Conservation (phyloP, 2,888 invertebrate genomes). For the Catocala nupta region DNA sequence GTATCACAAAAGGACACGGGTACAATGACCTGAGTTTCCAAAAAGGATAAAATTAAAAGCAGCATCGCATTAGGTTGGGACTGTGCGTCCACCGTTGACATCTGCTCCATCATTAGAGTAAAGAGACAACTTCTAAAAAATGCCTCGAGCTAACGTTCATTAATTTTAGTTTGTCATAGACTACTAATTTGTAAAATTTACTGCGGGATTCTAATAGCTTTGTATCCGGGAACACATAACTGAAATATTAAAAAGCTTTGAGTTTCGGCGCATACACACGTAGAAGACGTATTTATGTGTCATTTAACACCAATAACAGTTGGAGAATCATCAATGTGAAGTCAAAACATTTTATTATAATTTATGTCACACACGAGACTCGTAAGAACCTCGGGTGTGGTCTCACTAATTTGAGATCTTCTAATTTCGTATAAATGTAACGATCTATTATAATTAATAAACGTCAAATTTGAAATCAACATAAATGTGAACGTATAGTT, state of each 20-base stretch:
- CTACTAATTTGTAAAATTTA: constrained; percentile 85
- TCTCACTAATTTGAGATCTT: constrained; percentile 56
- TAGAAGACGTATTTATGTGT: constrained; percentile 80
- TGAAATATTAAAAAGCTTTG: constrained; percentile 71
- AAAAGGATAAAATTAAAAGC: constrained; percentile 56
- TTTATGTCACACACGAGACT: constrained; percentile 52
- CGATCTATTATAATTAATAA: constrained; percentile 31
- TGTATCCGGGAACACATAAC: constrained; percentile 81
- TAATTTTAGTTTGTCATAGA: constrained; percentile 85
- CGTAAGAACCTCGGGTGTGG: constrained; percentile 63
- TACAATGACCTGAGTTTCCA: constrained; percentile 54
- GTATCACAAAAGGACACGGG: constrained; percentile 29
- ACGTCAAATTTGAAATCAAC: constrained; percentile 18
- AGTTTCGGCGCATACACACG: constrained; percentile 57
- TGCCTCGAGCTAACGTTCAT: constrained; percentile 68
- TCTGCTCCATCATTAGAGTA: constrained; percentile 79
- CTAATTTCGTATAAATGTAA: constrained; percentile 36
- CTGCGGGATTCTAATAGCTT: constrained; percentile 76
- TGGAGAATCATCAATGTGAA: constrained; percentile 71
- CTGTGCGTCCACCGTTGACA: constrained; percentile 66
- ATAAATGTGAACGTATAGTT: neutral
- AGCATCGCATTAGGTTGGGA: constrained; percentile 56
- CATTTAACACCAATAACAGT: constrained; percentile 77
- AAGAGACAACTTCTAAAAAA: constrained; percentile 68
- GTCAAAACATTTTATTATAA: constrained; percentile 72